Conservation (phyloP, 1,140 invertebrate genomes). For the Trinorchestia longiramus region DNA sequence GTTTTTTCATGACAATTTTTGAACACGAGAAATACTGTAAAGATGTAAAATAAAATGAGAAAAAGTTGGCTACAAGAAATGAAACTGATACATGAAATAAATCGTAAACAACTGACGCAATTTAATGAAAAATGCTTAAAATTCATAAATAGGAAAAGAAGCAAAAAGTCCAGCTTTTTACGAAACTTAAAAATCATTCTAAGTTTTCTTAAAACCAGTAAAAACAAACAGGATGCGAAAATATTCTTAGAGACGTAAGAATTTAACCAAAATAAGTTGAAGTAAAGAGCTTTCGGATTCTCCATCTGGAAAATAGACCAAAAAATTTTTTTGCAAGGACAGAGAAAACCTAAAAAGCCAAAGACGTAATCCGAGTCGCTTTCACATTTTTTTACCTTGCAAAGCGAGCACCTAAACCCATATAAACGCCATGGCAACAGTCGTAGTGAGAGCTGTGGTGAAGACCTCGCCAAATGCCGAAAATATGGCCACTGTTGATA, state of each 20-base stretch:
- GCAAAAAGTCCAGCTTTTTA: background rate
- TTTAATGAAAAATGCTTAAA: background rate
- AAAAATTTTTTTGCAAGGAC: background rate
- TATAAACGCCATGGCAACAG: background rate
- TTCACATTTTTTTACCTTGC: background rate
- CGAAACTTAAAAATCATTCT: background rate
- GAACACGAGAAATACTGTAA: background rate
- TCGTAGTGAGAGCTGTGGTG: background rate
- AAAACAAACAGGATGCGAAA: background rate
- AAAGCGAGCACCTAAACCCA: background rate
- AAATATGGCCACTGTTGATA: background rate
- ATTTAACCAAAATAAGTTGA: background rate
- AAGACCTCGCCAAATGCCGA: background rate
- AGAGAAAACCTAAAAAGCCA: background rate
- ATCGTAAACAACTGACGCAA: background rate
- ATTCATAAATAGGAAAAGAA: background rate
- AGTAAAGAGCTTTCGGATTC: background rate
- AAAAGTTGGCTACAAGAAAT: background rate
- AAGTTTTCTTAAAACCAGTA: background rate
- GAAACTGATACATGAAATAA: background rate
- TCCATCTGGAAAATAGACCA: background rate
- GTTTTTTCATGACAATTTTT: background rate
- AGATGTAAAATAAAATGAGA: background rate
- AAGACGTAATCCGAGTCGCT: background rate
- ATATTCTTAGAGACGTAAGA: background rate